phyloP scores from a whole-genome alignment of 1,140 invertebrate genomes.

The Hermatobates lingyangjiaoensis region DNA sequence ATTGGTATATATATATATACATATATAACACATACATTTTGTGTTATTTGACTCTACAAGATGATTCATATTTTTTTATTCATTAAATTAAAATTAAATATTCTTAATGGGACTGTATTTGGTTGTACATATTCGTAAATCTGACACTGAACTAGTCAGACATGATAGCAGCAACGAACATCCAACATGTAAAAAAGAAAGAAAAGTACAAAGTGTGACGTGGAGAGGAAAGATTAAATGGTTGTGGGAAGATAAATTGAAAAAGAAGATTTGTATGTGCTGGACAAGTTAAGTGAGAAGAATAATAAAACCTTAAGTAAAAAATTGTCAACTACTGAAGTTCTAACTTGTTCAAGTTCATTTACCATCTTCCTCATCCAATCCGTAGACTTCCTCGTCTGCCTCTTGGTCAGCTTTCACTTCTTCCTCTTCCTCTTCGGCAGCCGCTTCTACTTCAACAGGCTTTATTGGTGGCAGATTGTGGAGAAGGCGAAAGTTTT shows the following conservation, averaged over 20 bases:
- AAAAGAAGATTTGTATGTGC: neutral
- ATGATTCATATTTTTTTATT: no score
- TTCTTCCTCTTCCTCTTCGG: neutral
- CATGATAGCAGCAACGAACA: no score
- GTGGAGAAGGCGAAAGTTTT: slow-evolving; percentile 30
- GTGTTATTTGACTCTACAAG: no score
- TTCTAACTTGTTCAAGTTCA: neutral
- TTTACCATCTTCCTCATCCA: neutral
- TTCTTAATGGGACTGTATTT: no score
- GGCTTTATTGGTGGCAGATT: neutral
- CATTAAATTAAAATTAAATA: no score
- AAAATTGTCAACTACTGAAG: neutral
- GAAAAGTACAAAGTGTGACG: no score
- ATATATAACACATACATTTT: no score
- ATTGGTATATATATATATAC: no score
- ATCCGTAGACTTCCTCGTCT: neutral
- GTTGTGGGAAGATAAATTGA: neutral
- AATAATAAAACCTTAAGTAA: neutral
- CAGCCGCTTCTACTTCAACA: neutral
- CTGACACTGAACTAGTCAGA: no score
- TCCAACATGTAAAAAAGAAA: no score
- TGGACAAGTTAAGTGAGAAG: neutral
- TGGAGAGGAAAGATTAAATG: neutral
- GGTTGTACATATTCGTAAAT: no score
- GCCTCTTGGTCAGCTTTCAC: neutral